Conservation (phyloP, 2,888 invertebrate species). For the Troilus luridus region DNA sequence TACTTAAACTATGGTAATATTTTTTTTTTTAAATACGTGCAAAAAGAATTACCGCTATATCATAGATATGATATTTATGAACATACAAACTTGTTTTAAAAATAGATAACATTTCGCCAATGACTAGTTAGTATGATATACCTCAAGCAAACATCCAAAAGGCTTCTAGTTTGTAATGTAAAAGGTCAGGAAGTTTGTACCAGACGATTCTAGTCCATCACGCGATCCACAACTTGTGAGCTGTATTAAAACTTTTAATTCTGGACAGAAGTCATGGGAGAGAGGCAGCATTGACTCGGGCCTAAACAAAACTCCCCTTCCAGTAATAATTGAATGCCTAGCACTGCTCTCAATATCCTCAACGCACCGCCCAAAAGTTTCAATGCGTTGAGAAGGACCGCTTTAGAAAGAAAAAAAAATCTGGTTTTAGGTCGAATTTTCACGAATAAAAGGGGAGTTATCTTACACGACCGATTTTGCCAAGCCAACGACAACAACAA, state of each 20-base stretch:
- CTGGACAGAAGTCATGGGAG: constrained; percentile 40
- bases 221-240: neutral
- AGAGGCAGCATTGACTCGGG: neutral
- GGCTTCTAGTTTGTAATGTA: neutral
- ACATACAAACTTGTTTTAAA: neutral
- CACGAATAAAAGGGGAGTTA: neutral
- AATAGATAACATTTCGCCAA: neutral
- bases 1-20: no score
- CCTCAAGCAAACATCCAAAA: neutral
- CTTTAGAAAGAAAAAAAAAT: neutral
- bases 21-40: no score
- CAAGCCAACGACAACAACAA: neutral
- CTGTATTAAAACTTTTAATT: constrained; percentile 34
- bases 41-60: no score
- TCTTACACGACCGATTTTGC: neutral
- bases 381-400: neutral
- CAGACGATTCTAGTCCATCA: neutral
- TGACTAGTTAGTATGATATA: neutral
- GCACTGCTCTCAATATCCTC: neutral
- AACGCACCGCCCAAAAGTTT: neutral
- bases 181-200: constrained; percentile 40
- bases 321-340: constrained; percentile 38
- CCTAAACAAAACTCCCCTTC: constrained; percentile 38
- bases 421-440: neutral
- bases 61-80: neutral